Evolutionary conservation across 2,797 vertebrate genomes (phyloP).

Genomic region (Brachyrhaphis roseni): DNA sequence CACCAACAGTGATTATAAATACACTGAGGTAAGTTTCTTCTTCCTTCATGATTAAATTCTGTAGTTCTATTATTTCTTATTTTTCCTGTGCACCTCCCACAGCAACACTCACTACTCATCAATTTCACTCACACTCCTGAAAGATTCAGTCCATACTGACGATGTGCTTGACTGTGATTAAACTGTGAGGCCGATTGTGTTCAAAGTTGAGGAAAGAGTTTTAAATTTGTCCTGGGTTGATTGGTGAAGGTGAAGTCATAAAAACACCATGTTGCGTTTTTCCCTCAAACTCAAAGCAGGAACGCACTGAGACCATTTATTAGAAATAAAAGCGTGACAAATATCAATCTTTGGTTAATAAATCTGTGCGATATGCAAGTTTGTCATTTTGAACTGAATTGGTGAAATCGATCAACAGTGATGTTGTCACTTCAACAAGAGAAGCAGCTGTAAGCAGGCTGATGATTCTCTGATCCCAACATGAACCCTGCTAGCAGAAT

Average conservation of each 20-base stretch:
- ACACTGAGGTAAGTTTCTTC: slow-evolving; percentile 89
- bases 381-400: background rate
- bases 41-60: background rate
- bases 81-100: background rate
- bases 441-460: background rate
- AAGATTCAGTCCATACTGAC: background rate
- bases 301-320: too few species aligned
- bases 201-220: background rate
- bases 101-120: background rate
- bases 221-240: background rate
- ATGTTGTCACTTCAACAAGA: background rate
- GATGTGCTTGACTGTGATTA: background rate
- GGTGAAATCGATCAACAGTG: background rate
- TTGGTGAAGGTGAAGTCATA: too few species aligned
- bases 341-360: background rate
- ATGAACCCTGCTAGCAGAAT: background rate
- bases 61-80: background rate
- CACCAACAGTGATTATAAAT: slow-evolving; percentile 99
- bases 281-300: too few species aligned
- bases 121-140: background rate
- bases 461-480: background rate
- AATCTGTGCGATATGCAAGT: background rate
- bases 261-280: too few species aligned
- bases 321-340: too few species aligned
- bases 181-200: background rate